Conservation (phyloP, 2,888 invertebrate species). For the Periphyllus acericola region DNA sequence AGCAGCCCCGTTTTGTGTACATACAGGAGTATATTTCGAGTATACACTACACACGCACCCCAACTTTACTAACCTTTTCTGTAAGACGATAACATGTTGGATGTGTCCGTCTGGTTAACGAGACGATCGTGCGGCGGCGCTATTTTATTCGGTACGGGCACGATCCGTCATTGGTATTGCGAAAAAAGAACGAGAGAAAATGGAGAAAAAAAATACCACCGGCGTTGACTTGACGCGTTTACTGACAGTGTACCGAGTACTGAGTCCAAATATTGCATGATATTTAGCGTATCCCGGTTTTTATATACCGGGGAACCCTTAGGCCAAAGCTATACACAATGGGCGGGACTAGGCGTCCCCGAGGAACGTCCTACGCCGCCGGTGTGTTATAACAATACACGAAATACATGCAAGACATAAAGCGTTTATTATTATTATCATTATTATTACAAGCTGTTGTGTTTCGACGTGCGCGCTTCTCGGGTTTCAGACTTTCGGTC, state of each 20-base stretch:
- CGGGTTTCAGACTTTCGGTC: constrained; percentile 46
- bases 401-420: constrained; percentile 19
- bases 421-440: constrained; percentile 3
- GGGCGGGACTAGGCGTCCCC: constrained; percentile 51
- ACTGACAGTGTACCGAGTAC: background rate
- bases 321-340: background rate
- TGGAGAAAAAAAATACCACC: background rate
- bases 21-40: no score
- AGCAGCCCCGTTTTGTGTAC: background rate
- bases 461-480: constrained; percentile 49
- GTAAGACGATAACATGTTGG: constrained; percentile 51
- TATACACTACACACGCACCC: background rate
- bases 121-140: background rate
- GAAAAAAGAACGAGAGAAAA: no score
- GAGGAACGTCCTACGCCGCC: constrained; percentile 38
- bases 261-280: background rate
- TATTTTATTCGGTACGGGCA: background rate
- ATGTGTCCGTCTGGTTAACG: background rate
- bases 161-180: no score
- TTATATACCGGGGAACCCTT: background rate
- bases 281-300: background rate
- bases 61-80: constrained; percentile 52
- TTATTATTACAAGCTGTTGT: background rate
- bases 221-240: background rate
- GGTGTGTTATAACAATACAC: constrained; percentile 8